A percentile compares a stretch with the other conserved stretches of the same genome.
Evolutionary conservation across 2,113 vertebrate species (phyloP).

Genomic region (Stictonetta naevosa): DNA sequence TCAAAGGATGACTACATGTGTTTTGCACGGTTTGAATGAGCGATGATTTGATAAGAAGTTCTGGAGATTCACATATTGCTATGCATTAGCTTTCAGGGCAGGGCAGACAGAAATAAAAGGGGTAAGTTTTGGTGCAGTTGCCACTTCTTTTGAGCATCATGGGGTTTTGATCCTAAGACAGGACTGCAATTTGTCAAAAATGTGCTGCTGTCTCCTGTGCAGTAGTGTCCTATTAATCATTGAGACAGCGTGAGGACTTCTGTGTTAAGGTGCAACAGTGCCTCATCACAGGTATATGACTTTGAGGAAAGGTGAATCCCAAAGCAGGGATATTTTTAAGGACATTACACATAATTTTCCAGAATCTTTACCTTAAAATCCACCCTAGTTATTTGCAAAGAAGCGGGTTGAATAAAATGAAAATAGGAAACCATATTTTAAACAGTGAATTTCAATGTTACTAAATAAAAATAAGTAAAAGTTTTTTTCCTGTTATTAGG

Average conservation of each 20-base stretch:
- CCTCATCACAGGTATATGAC: background rate
- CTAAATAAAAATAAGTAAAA: background rate
- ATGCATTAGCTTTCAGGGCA: background rate
- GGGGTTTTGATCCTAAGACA: background rate
- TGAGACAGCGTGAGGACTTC: background rate
- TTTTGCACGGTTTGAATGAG: background rate
- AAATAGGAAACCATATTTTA: background rate
- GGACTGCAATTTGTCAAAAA: constrained; percentile 32
- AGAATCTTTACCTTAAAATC: background rate
- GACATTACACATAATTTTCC: background rate
- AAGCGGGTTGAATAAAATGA: background rate
- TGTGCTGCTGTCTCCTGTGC: background rate
- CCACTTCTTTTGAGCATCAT: background rate
- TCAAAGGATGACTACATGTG: background rate
- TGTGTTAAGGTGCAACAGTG: background rate
- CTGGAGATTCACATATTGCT: background rate
- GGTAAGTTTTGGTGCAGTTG: background rate
- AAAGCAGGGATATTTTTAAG: background rate
- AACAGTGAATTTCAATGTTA: background rate
- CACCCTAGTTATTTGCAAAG: background rate
- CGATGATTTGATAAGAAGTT: background rate
- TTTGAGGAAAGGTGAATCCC: constrained; percentile 11
- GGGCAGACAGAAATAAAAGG: background rate
- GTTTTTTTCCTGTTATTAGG: background rate
- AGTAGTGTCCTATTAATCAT: constrained; percentile 9